phyloP scores from a whole-genome alignment of 2,113 vertebrate species.

The Strigops habroptila region DNA sequence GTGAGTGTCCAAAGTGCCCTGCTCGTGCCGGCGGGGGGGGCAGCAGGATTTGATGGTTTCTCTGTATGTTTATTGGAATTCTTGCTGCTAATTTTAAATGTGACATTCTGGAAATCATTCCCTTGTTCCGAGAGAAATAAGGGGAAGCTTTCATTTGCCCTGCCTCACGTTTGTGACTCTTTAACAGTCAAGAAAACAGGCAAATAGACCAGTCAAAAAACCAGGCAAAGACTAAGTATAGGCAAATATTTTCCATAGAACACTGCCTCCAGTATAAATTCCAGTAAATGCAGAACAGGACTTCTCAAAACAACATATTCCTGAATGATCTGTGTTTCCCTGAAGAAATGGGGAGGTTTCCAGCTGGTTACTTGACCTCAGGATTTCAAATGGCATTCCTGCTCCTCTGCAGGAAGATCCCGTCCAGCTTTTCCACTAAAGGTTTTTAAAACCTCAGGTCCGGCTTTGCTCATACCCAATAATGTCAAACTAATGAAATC shows the following conservation, averaged over 20 bases:
- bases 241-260: neutral
- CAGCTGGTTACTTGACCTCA: neutral
- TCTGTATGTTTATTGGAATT: neutral
- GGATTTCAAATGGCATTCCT: neutral
- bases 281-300: neutral
- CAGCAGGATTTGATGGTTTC: neutral
- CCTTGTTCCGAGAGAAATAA: neutral
- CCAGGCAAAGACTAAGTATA: neutral
- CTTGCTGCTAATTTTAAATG: neutral
- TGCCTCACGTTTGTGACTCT: neutral
- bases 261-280: neutral
- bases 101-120: neutral
- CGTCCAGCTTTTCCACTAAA: neutral
- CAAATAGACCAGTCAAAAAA: neutral
- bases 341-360: neutral
- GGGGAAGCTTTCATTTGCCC: neutral
- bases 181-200: neutral
- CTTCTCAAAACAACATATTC: neutral
- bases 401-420: neutral
- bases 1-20: rapidly evolving
- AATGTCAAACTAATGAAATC: neutral
- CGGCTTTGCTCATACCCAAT: neutral
- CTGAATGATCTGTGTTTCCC: constrained; percentile 1
- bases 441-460: neutral
- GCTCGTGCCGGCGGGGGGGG: rapidly evolving